Evolutionary conservation across 2,888 invertebrate genomes (phyloP), one percentile per base, ranked within the genome.

Genomic region (Heteropelma amictum): DNA sequence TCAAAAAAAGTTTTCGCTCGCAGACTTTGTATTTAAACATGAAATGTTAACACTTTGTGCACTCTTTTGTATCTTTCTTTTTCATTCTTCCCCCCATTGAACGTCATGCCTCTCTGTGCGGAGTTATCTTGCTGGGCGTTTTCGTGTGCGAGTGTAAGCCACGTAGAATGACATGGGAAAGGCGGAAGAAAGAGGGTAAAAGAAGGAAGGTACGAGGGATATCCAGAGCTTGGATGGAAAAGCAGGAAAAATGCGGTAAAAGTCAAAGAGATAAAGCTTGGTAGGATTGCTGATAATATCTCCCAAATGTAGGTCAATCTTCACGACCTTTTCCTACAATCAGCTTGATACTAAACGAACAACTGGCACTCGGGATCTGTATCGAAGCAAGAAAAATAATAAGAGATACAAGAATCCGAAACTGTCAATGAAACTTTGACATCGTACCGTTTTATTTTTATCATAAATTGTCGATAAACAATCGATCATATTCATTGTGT

Each of bases 221-320:
- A n/a, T 4, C 2, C 10, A 26, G 40, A 8, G 38, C 14, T 12
- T 38, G 38, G 14, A 38, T 26, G 17, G 40, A n/a, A 30, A 10
- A 12, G 2, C 12, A 26, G 19, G 17, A 5, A 8, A 19, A 19
- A 14, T 42, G 42, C 7, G 14, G 7, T 14, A 14, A 42, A 19
- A n/a, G 19, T 1, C 8, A 23, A 40, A 47, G 12, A 47, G 33
- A 47, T 21, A 47, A 8, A 14, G 47, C 19, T 45, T 21, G 12
- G 3, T n/a, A 40, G 47, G 54, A n/a, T 45, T 30, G 33, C 45
- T 75, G 83, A 86, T 85, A 77, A 75, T 84, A 86, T 83, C 82
- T 79, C 60, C 45, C 78, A 74, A n/a, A 86, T 86, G 81, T 86
- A 80, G 86, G 86, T 86, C 85, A 85, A 77, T 72, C 42, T 35